Evolutionary conservation across 2,113 vertebrate species (phyloP), one percentile per base, ranked within the genome.

Genomic region (Strigops habroptila): DNA sequence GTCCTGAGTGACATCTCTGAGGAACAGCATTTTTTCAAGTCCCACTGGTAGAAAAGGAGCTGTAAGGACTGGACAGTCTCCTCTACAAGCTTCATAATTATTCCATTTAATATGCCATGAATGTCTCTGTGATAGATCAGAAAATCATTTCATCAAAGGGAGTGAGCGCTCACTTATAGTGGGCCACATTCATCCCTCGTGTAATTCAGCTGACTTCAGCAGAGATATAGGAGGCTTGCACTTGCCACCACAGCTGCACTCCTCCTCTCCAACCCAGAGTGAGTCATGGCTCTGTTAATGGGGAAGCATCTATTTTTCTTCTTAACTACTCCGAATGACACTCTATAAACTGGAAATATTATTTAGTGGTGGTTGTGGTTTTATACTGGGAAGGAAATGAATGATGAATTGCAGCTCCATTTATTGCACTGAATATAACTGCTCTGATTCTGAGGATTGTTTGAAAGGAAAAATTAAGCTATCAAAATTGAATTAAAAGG

Each of bases 401-500:
- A 64, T 84, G 86, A 91, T 88, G 65, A 71, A 88, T 73, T 87
- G 67, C 49, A 79, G 70, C 70, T 89, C 79, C 81, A 37, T 92
- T 95, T 96, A 91, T 91, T 93, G 57, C 92, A 48, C 53, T 6
- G 2, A 71, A 37, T 80, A 79, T 82, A 95, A 67, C 74, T 68
- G 44, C 67, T 89, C 25, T 6, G 70, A 80, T 65, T 85, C 70
- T 44, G 41, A 95, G 81, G 82, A 78, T 70, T 89, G 86, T 97
- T 91, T 60, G 63, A 80, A 78, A 93, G 86, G 82, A 93, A 92
- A 95, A 94, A 95, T 90, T 70, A 84, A 91, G 79, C 88, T 74
- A 94, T 97, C 78, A 87, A 84, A 86, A 89, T 85, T 30, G 30
- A 97, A 96, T 96, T 94, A 97, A 93, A 95, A 94, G 86, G 67